Base-by-base conservation (phyloP, 1,140 invertebrate species). In the Brachionus sp. region DNA sequence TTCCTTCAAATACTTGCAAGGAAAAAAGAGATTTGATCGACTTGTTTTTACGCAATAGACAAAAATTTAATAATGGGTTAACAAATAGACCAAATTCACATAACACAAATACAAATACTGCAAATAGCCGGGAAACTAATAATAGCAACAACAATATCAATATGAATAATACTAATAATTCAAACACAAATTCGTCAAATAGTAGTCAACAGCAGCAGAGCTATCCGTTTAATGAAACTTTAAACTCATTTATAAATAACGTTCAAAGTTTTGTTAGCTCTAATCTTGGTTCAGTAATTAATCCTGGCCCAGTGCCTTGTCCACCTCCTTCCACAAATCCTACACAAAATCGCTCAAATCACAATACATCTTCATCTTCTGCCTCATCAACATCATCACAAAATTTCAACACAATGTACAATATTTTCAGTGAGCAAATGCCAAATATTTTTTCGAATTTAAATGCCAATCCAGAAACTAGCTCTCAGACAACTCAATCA, bases 21-120 rank as follows among this genome's bases (percentile, higher is more conserved):
- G 88, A 89, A 82, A 89, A 89, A 84, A 84, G 86, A 77, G 88
- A 89, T 77, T 83, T 89, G 0, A 87, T 88, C 80, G 88, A 88
- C 16, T 84, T 88, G 1, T 83, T 88, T 19, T 80, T 88, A n/a
- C 68, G 84, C 13, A 85, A 86, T 75, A 87, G 85, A 64, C 2
- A 70, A 19, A 39, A 16, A 70, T 70, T 70, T 39, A 35, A 3
- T 7, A 70, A 33, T 39, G 13, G 25, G 23, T 37, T 35, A 66
- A 33, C 13, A 66, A 19, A 39, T 42, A 35, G 35, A 39, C 37
- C 16, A 10, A 33, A 4, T 39, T 10, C 35, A n/a, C 35, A 13
- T 7, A 16, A 13, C 7, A 10, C 9, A 25, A 62, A 5, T 83
- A 86, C 85, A 23, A 84, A 68, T 66, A 77, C 82, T 29, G 29